Base-by-base conservation (phyloP, 2,888 invertebrate genomes). In the Catocala fraxini region DNA sequence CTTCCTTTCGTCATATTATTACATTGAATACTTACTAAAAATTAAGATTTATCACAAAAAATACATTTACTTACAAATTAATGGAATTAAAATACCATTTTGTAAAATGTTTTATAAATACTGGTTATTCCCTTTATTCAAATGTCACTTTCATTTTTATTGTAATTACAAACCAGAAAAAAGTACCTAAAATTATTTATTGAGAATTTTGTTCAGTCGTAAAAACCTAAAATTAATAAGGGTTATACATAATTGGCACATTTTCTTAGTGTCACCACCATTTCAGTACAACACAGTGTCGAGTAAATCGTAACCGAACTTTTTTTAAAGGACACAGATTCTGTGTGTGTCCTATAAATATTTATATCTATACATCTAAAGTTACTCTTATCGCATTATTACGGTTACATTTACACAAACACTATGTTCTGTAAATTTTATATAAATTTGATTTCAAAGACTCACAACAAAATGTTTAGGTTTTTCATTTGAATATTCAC, bases 161-260 rank as follows among this genome's bases (percentile, higher is more conserved):
- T 68, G 70, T 66, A 49, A 71, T 75, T 77, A 75, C 56, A 75
- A 77, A 71, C 59, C 75, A 68, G 71, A 77, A 71, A 71, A 66
- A 72, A 66, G 64, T 68, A 75, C 68, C 62, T 76, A 71, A 68
- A 65, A 75, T 73, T 68, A 74, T 74, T 66, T 73, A 72, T 79
- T 74, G 71, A 67, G 80, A 75, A 78, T 74, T 78, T 75, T 73
- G 69, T 75, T 80, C 78, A 81, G 82, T 82, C 81, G 71, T 73
- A 68, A 65, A 68, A 65, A 79, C 79, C 76, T 77, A 77, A 77
- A 76, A 77, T 78, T 77, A 78, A 75, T 69, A 78, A 75, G 49
- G 63, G 55, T 75, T 72, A 75, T 65, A 68, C 61, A 71, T 73
- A 73, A 81, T 84, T 84, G 84, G 84, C 84, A 84, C 84, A 82